phyloP scores from a whole-genome alignment of 2,888 invertebrate species.

The Oasisia sp. region DNA sequence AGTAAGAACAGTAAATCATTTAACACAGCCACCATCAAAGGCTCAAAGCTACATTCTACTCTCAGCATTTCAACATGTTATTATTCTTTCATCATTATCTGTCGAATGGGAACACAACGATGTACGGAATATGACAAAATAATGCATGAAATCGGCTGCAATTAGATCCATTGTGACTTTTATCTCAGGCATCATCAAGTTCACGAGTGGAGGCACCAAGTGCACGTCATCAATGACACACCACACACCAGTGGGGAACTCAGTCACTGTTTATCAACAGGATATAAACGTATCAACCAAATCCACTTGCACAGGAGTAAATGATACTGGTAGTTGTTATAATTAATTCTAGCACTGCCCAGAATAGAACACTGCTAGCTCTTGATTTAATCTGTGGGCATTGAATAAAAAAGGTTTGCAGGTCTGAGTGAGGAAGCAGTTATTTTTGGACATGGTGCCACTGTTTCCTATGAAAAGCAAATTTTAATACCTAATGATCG shows the following conservation, averaged over 20 bases:
- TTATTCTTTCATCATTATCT: background rate
- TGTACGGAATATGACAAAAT: background rate
- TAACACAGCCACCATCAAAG: background rate
- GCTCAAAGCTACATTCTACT: background rate
- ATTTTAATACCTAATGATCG: background rate
- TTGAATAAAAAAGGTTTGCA: background rate
- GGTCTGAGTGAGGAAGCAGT: background rate
- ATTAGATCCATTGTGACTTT: background rate
- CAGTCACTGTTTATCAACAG: background rate
- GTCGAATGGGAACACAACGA: background rate
- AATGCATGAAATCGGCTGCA: no score
- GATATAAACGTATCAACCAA: background rate
- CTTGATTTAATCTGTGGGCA: background rate
- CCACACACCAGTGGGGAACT: background rate
- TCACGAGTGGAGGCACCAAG: background rate
- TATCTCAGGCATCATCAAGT: background rate
- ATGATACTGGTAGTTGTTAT: no score
- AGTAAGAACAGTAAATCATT: background rate
- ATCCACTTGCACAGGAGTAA: background rate
- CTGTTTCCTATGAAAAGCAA: background rate
- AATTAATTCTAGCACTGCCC: background rate
- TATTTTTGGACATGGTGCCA: background rate
- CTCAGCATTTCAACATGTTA: background rate
- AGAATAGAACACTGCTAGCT: background rate
- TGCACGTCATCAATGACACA: background rate